phyloP scores from a whole-genome alignment of 2,113 vertebrate genomes.

The Equus przewalskii region DNA sequence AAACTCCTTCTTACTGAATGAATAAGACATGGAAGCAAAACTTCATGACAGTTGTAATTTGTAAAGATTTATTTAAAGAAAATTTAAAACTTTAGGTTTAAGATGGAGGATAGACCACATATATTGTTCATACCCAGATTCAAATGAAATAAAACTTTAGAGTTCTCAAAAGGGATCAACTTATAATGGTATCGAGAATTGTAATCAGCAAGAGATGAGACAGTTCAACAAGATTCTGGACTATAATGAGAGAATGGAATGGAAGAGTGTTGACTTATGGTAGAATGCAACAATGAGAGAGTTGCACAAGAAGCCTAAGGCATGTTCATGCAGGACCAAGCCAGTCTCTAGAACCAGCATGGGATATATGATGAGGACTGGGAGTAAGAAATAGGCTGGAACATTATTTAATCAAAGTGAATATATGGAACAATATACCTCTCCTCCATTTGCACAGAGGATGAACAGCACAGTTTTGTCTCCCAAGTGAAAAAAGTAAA shows the following conservation, averaged over 20 bases:
- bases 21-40: neutral
- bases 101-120: neutral
- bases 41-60: neutral
- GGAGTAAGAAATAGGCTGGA: neutral
- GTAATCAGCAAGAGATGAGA: neutral
- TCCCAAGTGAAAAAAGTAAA: neutral
- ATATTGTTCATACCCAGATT: neutral
- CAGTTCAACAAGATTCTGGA: neutral
- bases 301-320: neutral
- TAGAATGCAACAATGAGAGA: neutral
- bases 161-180: neutral
- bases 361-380: neutral
- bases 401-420: neutral
- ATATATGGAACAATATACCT: neutral
- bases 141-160: neutral
- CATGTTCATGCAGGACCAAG: too few species aligned
- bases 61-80: neutral
- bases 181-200: neutral
- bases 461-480: neutral
- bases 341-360: neutral
- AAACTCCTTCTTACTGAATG: conserved; percentile 8
- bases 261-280: neutral
- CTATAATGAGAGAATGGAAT: neutral
- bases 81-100: neutral
- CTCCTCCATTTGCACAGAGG: neutral